Base-by-base conservation (phyloP, 1,140 invertebrate species). In the Matsumurasca onukii region DNA sequence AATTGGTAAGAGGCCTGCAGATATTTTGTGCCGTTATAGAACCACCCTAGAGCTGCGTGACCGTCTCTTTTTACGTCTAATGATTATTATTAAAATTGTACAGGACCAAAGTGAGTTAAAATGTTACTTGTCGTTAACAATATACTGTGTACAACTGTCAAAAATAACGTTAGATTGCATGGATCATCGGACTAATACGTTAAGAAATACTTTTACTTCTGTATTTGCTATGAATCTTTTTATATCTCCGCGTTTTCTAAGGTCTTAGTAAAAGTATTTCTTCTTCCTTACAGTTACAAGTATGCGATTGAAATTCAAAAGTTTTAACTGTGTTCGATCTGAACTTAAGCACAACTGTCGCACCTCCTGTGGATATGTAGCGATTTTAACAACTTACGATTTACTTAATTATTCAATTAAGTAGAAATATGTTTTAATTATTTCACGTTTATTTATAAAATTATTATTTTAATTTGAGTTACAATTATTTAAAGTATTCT, bases 401-500 rank as follows among this genome's bases (percentile, higher is more conserved):
- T 5, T 39, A 9, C 34, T 9, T 39, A 9, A 5, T 39, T 39
- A 39, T 39, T 39, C 17, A 39, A 39, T 39, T 39, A 9, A 39
- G 5, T 9, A 39, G 34, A 9, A 39, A 5, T 17, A 39, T 27
- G 5, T 59, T 27, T 59, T 29, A 5, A 22, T 59, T 59, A 22
- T 27, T 59, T 59, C 3, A 15, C 12, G 55, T 25, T 25, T 59
- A 29, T 25, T 59, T 24, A 5, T 59, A 59, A 24, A 52, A 24
- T 59, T 13, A 12, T 27, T 59, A 59, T 22, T 12, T n/a, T 59
- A 22, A 59, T 59, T 59, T 59, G 12, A 27, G 24, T 27, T 59
- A n/a, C n/a, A n/a, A n/a, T n/a, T n/a, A n/a, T n/a, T n/a, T n/a
- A 59, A 59, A 59, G 55, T 59, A 59, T 59, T 59, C 25, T 59